Conservation (phyloP, 2,797 vertebrate species). For the Epinephelus awoara region DNA sequence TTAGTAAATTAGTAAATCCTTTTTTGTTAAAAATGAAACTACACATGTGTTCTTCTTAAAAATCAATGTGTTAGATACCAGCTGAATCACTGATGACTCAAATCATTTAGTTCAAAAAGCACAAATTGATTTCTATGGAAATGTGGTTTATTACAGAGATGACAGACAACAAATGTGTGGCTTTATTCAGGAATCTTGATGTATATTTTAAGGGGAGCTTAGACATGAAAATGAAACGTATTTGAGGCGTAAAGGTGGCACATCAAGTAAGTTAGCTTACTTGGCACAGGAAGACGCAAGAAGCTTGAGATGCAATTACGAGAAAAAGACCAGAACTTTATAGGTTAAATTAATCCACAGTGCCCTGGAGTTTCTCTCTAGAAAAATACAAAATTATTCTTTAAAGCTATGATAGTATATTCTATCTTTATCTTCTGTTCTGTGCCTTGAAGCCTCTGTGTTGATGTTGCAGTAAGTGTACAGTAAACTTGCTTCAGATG, state of each 20-base stretch:
- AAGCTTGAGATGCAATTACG: too few relatives aligned
- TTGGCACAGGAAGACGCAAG: not conserved
- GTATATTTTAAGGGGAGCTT: not conserved
- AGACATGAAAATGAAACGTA: not conserved
- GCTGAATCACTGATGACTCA: not conserved
- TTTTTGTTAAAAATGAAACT: not conserved
- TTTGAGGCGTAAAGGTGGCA: not conserved
- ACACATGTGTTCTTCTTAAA: not conserved
- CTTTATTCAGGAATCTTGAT: not conserved
- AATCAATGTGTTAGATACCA: not conserved
- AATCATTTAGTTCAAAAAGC: too few relatives aligned
- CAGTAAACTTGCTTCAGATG: too few relatives aligned
- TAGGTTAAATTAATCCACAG: too few relatives aligned
- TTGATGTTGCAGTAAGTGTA: too few relatives aligned
- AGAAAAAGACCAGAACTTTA: too few relatives aligned
- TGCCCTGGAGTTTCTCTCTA: too few relatives aligned
- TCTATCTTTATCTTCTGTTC: too few relatives aligned
- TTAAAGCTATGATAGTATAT: too few relatives aligned
- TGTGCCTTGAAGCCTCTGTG: too few relatives aligned
- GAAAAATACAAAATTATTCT: too few relatives aligned
- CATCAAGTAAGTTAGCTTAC: not conserved
- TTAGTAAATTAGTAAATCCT: not conserved
- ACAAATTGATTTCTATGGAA: not conserved
- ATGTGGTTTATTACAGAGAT: not conserved
- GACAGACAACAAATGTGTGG: not conserved